Base-by-base conservation (phyloP, 2,888 invertebrate genomes). In the Drosophila flavopinicola region DNA sequence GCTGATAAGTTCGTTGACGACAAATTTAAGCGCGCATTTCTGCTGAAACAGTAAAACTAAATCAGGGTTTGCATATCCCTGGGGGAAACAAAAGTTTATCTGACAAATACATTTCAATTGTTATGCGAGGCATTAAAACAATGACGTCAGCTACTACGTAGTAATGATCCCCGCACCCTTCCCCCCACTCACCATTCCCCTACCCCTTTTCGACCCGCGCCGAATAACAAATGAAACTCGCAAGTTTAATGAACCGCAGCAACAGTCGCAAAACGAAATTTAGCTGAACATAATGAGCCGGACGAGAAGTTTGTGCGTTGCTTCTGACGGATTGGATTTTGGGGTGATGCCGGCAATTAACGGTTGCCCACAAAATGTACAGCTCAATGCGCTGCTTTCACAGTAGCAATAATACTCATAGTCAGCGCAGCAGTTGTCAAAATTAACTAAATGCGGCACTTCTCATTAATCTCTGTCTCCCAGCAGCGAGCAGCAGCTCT, bases 231-330 rank as follows among this genome's bases (percentile, higher is more conserved):
- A 83, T 80, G 83, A 75, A 83, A 75, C 83, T 73, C 59, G 58
- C 70, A 77, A 83, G 80, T 80, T 80, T 80, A 80, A 80, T 80
- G 80, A 80, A 80, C 80, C 80, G 66, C 83, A 80, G 77, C 65
- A 67, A 66, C 76, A 78, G 77, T 76, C 76, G 56, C 79, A 72
- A 76, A 78, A 66, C 56, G 77, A 75, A 78, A 60, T 78, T 64
- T 71, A 49, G 65, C 56, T 60, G 25, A 61, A 66, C 70, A 77
- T 73, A 78, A 78, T 78, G 69, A 75, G 60, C 27, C 27, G 45
- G 56, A 60, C 37, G 47, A 49, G 42, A 17, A 56, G 69, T 63
- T 54, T 42, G 39, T n/a, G 20, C 47, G 58, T 27, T 37, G 49
- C 39, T n/a, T 60, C n/a, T 29, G 61, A 33, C 13, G 41, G 17